Percentiles rank a stretch among this genome's conserved stretches.
These are phyloP conservation scores for Ypsolopha scabrella DNA, from an alignment of 2,888 invertebrate species.

Conservation along the genomic window DNA sequence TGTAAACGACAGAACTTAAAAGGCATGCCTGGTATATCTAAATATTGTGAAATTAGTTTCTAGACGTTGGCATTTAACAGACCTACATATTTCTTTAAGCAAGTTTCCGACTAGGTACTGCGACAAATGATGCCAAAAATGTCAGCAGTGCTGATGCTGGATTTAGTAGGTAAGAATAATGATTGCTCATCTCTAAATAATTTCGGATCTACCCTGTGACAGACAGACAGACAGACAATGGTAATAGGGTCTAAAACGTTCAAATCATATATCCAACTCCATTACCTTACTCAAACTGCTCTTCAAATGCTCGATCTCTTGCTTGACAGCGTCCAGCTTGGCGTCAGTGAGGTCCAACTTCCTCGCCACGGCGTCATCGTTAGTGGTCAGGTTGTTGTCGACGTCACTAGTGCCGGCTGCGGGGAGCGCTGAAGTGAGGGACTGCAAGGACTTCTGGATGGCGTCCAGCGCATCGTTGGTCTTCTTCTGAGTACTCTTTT, in stretches of 20 bases:
- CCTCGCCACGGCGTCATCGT: conserved; percentile 28
- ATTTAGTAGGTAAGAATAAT: neutral
- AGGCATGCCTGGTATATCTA: no score
- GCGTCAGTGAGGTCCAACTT: conserved; percentile 45
- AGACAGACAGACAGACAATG: neutral
- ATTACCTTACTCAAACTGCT: conserved; percentile 40
- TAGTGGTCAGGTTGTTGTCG: conserved; percentile 37
- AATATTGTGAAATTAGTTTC: no score
- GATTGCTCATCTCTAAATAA: neutral
- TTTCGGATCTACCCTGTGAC: no score
- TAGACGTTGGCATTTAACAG: no score
- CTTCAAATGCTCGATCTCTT: conserved; percentile 41
- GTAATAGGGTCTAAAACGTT: neutral
- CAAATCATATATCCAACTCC: neutral
- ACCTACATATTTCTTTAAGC: no score
- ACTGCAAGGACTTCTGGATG: conserved; percentile 42
- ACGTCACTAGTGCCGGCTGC: conserved; percentile 16
- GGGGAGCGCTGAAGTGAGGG: conserved; percentile 23
- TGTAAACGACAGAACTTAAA: no score
- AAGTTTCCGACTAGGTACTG: no score
- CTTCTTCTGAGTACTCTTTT: conserved; percentile 73
- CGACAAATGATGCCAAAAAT: no score
- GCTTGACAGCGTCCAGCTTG: conserved; percentile 45
- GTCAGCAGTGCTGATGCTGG: no score
- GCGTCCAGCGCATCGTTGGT: conserved; percentile 67